A percentile compares a stretch with the other conserved stretches of the same genome.
These are phyloP conservation scores for Kuschelorhynchus macadamiae DNA, from an alignment of 2,888 invertebrate genomes.

Conservation along the genomic window DNA sequence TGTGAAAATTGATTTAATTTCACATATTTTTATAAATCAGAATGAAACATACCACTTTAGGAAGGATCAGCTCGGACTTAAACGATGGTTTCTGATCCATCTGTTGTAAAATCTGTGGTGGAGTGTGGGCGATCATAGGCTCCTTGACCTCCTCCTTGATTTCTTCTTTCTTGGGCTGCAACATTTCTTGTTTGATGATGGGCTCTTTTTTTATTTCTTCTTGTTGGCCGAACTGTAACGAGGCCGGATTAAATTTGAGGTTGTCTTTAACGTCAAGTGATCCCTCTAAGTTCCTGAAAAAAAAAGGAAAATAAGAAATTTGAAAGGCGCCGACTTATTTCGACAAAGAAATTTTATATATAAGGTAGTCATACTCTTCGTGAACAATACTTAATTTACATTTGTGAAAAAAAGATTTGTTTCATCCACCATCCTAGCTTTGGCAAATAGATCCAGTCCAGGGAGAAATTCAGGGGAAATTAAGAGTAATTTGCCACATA, in stretches of 20 bases:
- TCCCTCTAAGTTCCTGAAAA: constrained; percentile 54
- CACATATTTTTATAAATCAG: constrained; percentile 60
- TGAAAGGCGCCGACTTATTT: neutral
- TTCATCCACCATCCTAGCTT: too few species aligned
- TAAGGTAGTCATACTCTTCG: too few species aligned
- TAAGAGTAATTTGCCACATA: too few species aligned
- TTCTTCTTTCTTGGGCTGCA: constrained; percentile 55
- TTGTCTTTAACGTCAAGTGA: constrained; percentile 58
- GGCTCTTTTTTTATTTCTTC: constrained; percentile 63
- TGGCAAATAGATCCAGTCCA: too few species aligned
- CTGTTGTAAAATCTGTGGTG: constrained; percentile 16
- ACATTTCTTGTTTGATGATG: constrained; percentile 38
- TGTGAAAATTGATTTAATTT: neutral
- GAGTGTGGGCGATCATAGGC: constrained; percentile 55
- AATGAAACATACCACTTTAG: too few species aligned
- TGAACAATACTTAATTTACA: too few species aligned
- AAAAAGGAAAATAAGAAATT: neutral
- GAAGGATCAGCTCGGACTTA: constrained; percentile 76
- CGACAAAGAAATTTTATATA: too few species aligned
- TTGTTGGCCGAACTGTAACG: constrained; percentile 49
- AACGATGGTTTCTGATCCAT: constrained; percentile 64
- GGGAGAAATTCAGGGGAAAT: too few species aligned
- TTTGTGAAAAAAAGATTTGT: too few species aligned
- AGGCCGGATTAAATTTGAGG: constrained; percentile 55
- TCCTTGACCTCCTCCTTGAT: constrained; percentile 60